Evolutionary conservation across 2,888 invertebrate genomes (phyloP), one percentile per base, ranked within the genome.

Genomic region (Aspidapion aeneum): DNA sequence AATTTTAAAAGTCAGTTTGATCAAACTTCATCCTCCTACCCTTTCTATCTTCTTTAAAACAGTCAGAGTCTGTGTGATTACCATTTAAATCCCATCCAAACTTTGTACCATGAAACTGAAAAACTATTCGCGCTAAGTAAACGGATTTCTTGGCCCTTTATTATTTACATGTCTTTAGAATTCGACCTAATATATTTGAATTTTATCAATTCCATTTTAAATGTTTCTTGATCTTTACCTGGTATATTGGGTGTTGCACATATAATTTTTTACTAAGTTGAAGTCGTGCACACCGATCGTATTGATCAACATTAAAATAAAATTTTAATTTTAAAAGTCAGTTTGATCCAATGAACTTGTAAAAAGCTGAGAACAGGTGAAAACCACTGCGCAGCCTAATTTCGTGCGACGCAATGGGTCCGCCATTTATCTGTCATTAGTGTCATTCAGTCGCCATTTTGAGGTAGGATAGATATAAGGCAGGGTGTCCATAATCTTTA

Each of bases 221-320:
- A 58, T 1, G 48, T 50, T 18, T 63, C 65, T 1, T 52, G 20
- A n/a, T n/a, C n/a, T n/a, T n/a, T n/a, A 63, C 68, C 76, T 18
- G 74, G 73, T 59, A 58, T 61, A 61, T 61, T 63, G 51, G 75
- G 74, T 5, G 74, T 72, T 5, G 72, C 73, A 5, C 67, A 66
- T 3, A 68, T 71, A 18, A 79, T 73, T 69, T 75, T 76, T 17
- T n/a, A n/a, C n/a, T n/a, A n/a, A n/a, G n/a, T n/a, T n/a, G n/a
- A n/a, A n/a, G 82, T 12, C 95, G 86, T 2, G 90, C 90, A 64
- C 93, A 85, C 61, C 87, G 86, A 1, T 96, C 96, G 72, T 83
- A 86, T 71, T 89, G 89, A 78, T 96, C 91, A 1, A 96, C 90
- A 80, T n/a, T n/a, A n/a, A n/a, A n/a, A n/a, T n/a, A n/a, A n/a